Percentiles rank a stretch among this genome's conserved stretches.
Evolutionary conservation across 92 coral and sea anemone genomes (phyloP).

Genomic region (Parazoanthus darwini): DNA sequence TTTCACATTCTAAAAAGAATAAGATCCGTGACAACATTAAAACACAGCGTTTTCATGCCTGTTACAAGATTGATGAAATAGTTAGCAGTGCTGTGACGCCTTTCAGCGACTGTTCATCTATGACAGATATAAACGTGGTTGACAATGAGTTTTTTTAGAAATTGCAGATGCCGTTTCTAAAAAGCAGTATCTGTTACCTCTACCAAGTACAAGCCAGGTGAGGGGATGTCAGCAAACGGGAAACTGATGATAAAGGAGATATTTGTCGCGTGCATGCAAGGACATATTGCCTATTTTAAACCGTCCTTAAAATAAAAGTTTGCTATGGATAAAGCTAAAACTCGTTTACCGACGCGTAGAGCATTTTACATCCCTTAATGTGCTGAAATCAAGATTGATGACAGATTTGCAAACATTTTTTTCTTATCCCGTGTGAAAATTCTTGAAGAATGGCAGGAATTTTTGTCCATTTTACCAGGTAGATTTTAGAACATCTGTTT

Average conservation of each 20-base stretch:
- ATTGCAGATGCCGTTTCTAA: not conserved
- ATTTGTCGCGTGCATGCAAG: not conserved
- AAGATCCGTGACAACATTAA: not conserved
- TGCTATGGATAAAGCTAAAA: not conserved
- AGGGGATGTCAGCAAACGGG: not conserved
- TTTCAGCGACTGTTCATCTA: not conserved
- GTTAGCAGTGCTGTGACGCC: not conserved
- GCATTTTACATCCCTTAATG: not conserved
- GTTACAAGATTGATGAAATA: not conserved
- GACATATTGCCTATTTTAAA: constrained; percentile 7
- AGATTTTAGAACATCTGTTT: not conserved
- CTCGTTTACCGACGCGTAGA: not conserved
- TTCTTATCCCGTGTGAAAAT: not conserved
- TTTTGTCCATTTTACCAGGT: not conserved
- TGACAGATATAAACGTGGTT: not conserved
- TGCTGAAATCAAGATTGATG: constrained; percentile 4
- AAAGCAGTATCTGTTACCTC: not conserved
- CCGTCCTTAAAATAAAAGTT: not conserved
- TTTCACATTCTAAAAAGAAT: not conserved
- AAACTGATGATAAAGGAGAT: not conserved
- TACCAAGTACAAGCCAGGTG: not conserved
- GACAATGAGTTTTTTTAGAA: not conserved
- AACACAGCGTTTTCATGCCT: not conserved
- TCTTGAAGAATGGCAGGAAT: not conserved
- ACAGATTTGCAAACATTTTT: not conserved